A percentile compares a stretch with the other conserved stretches of the same genome.
These are phyloP conservation scores for Anthopleura sola DNA, from an alignment of 64 coral and sea anemone species.

Conservation along the genomic window DNA sequence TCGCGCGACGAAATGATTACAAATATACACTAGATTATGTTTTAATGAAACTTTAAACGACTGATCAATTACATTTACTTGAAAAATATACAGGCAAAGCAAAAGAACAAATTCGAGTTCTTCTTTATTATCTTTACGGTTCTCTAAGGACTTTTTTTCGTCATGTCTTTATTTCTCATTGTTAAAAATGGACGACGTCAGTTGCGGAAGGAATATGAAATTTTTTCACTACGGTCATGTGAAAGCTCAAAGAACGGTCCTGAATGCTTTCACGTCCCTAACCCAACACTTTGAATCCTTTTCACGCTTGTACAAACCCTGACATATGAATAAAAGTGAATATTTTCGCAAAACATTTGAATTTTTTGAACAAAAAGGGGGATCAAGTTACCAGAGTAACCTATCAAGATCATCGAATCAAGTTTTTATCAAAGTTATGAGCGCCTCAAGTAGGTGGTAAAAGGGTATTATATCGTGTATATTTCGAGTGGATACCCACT, in stretches of 20 bases:
- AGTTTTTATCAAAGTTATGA: conserved; percentile 17
- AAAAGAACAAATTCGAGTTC: neutral
- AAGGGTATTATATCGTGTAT: neutral
- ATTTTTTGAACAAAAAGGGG: conserved; percentile 15
- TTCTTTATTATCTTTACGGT: neutral
- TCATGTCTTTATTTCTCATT: neutral
- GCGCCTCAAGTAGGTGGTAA: conserved; percentile 3
- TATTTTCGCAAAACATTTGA: neutral
- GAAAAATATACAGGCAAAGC: neutral
- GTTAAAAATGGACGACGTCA: neutral
- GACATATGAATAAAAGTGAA: conserved; percentile 24
- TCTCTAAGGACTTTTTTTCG: neutral
- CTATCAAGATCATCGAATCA: conserved; percentile 3
- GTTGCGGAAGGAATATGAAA: neutral
- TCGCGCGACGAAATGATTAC: neutral
- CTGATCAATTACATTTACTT: neutral
- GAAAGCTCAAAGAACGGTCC: neutral
- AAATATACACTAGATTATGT: neutral
- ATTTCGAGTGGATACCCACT: conserved; percentile 6
- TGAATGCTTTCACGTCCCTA: neutral
- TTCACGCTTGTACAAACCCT: neutral
- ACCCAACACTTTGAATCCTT: conserved; percentile 7
- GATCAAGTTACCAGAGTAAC: conserved; percentile 4
- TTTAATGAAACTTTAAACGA: neutral
- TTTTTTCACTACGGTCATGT: neutral